Conservation (phyloP, 2,888 invertebrate species). For the Vanessa cardui region DNA sequence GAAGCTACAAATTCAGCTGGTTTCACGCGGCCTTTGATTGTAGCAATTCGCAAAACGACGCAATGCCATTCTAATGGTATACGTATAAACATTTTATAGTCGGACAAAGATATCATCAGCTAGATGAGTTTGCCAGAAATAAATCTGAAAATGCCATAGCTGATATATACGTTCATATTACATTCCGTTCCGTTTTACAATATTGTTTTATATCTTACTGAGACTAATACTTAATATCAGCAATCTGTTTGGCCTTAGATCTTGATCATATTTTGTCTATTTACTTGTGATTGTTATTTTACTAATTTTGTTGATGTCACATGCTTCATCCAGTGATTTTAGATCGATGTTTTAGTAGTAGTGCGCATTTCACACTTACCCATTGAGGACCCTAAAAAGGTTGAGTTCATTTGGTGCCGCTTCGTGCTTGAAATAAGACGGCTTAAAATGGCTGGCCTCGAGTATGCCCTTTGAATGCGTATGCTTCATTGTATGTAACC, state of each 20-base stretch:
- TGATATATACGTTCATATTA: not conserved
- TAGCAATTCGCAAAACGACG: slow-evolving; percentile 44
- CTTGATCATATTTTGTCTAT: not conserved
- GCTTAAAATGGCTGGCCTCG: slow-evolving; percentile 44
- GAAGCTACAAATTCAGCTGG: slow-evolving; percentile 52
- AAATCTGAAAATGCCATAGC: not conserved
- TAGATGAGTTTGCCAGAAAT: not conserved
- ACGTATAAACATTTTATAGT: slow-evolving; percentile 20
- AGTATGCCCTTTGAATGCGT: slow-evolving; percentile 36
- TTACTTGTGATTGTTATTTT: not conserved
- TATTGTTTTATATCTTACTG: not conserved
- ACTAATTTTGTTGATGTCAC: not conserved
- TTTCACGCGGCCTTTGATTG: slow-evolving; percentile 57
- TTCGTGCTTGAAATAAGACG: slow-evolving; percentile 55
- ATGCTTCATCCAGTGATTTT: slow-evolving; percentile 11
- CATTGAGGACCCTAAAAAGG: slow-evolving; percentile 67
- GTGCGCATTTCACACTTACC: slow-evolving; percentile 69
- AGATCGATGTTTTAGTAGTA: slow-evolving; percentile 40
- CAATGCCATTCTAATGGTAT: slow-evolving; percentile 8
- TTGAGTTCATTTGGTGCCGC: slow-evolving; percentile 64
- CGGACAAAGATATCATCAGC: not conserved
- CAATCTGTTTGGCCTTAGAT: too few species aligned
- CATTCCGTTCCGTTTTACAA: not conserved
- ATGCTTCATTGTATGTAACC: slow-evolving; percentile 23
- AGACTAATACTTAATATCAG: too few species aligned